Percentiles rank a stretch among this genome's conserved stretches.
These are phyloP conservation scores for Asbolus verrucosus DNA, from an alignment of 1,140 invertebrate species.

Conservation along the genomic window DNA sequence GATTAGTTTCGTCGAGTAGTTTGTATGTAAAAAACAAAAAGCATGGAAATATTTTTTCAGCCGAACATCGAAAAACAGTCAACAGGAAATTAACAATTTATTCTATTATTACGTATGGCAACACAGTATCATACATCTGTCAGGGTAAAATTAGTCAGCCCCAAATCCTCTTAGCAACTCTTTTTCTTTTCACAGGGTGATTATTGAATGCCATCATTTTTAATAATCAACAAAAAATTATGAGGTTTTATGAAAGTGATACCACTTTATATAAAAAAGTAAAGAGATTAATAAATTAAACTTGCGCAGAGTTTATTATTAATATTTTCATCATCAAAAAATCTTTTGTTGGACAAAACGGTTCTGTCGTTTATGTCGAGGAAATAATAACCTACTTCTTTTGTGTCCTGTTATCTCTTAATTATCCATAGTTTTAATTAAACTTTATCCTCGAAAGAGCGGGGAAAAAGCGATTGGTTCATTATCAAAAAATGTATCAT, in stretches of 20 bases:
- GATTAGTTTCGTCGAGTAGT: not conserved
- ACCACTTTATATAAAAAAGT: not conserved
- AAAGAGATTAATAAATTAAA: slow-evolving; percentile 8
- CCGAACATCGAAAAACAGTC: not conserved
- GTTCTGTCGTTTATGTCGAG: slow-evolving; percentile 8
- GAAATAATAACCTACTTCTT: slow-evolving; percentile 26
- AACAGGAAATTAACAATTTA: slow-evolving; percentile 34
- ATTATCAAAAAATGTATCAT: slow-evolving; percentile 17
- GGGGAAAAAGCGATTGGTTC: not conserved
- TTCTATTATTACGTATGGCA: not conserved
- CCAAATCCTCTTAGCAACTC: too few species aligned
- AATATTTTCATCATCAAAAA: slow-evolving; percentile 25
- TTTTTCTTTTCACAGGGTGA: too few species aligned
- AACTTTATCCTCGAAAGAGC: slow-evolving; percentile 20
- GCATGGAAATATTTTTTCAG: not conserved
- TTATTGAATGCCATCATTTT: too few species aligned
- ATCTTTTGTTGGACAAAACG: slow-evolving; percentile 29
- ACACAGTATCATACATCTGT: slow-evolving; percentile 9
- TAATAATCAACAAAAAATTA: too few species aligned
- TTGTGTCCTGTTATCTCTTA: slow-evolving; percentile 34
- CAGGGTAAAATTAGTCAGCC: not conserved
- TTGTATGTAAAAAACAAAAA: slow-evolving; percentile 18
- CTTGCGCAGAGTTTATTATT: slow-evolving; percentile 6
- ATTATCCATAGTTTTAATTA: slow-evolving; percentile 37
- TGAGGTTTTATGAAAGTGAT: not conserved